Conservation (phyloP, 2,797 vertebrate genomes). For the Eospalax fontanierii region DNA sequence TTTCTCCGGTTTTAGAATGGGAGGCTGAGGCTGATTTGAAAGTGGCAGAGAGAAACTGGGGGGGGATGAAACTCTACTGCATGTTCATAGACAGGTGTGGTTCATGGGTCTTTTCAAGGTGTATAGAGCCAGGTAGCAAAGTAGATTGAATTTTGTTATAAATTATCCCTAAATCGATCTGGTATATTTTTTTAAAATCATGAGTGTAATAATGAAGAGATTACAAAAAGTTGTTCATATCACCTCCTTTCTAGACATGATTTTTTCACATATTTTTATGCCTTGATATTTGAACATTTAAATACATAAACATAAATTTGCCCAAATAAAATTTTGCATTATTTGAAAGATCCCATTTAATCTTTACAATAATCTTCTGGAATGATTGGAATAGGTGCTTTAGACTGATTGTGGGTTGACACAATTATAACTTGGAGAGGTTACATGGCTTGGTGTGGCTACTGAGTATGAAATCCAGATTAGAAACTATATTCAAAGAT, state of each 20-base stretch:
- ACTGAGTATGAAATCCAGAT: background rate
- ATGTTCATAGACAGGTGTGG: background rate
- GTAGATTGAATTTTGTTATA: background rate
- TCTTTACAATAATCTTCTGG: background rate
- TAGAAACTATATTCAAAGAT: background rate
- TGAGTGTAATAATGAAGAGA: background rate
- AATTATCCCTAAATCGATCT: background rate
- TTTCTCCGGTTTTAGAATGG: background rate
- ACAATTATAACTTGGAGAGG: background rate
- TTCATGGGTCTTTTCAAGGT: background rate
- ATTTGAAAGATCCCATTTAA: constrained; percentile 40
- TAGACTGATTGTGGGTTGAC: background rate
- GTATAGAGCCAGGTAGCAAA: background rate
- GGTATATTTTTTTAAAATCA: background rate
- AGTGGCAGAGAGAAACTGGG: background rate
- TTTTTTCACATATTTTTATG: constrained; percentile 40
- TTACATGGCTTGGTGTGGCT: background rate
- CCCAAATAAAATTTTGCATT: background rate
- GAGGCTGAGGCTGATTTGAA: background rate
- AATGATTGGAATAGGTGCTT: background rate
- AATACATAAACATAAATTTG: background rate
- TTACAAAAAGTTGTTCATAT: background rate
- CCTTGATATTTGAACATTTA: background rate
- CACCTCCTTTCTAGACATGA: background rate
- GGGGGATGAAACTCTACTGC: background rate